phyloP scores from a whole-genome alignment of 2,113 vertebrate genomes.

The Vombatus ursinus region DNA sequence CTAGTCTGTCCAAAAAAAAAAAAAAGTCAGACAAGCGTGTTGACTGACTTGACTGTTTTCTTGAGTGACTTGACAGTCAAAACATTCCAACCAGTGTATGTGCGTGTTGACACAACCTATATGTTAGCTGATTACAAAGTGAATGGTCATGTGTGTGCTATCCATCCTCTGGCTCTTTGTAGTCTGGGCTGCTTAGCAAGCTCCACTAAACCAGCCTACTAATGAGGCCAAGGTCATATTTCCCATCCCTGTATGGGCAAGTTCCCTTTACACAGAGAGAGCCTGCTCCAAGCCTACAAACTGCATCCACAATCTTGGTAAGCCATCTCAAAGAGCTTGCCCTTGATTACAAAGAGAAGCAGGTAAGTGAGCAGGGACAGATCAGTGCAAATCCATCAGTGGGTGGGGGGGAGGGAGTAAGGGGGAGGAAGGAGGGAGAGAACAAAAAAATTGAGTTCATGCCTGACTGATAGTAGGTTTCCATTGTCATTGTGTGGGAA shows the following conservation, averaged over 20 bases:
- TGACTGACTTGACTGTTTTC: conserved; percentile 54
- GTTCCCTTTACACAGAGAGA: background rate
- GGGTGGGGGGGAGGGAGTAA: background rate
- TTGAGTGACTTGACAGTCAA: conserved; percentile 47
- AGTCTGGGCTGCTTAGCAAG: background rate
- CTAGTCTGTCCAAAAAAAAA: background rate
- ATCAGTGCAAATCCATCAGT: background rate
- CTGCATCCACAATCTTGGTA: background rate
- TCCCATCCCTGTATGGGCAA: background rate
- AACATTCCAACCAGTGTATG: conserved; percentile 23
- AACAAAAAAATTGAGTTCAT: background rate
- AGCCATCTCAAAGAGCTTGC: background rate
- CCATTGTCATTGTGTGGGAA: background rate
- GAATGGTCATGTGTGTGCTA: background rate
- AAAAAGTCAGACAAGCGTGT: conserved; percentile 14
- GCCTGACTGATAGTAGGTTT: background rate
- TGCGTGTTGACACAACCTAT: background rate
- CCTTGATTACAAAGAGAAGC: background rate
- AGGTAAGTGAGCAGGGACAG: background rate
- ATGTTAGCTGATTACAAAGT: background rate
- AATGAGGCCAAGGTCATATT: conserved; percentile 26
- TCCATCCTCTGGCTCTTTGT: background rate
- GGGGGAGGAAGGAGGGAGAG: background rate
- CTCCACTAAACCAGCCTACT: background rate
- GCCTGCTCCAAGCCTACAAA: background rate